Conservation (phyloP, 2,113 vertebrate genomes). For the Craseonycteris thonglongyai region DNA sequence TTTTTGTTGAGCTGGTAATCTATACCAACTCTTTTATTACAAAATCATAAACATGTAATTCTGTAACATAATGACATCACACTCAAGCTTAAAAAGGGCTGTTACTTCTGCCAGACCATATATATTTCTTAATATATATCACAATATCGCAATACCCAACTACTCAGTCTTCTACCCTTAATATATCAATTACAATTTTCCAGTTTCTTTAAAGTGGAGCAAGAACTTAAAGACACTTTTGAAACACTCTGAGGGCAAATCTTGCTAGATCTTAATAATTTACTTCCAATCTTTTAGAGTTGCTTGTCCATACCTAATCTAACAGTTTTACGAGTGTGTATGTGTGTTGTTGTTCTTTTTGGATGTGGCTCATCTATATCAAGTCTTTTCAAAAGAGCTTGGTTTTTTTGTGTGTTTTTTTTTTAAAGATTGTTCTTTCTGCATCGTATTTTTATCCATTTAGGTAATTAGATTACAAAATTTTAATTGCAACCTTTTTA, state of each 20-base stretch:
- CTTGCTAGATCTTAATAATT: slow-evolving; percentile 4
- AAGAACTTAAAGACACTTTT: not conserved
- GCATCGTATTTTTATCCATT: not conserved
- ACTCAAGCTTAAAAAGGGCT: too few relatives aligned
- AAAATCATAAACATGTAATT: too few relatives aligned
- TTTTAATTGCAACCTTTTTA: not conserved
- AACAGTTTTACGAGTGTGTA: not conserved
- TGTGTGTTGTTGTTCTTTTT: not conserved
- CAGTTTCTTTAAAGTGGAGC: not conserved
- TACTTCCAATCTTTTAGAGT: not conserved
- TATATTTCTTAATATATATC: not conserved
- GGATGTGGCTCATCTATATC: not conserved
- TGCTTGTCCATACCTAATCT: not conserved
- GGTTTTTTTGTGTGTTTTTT: not conserved
- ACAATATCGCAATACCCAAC: not conserved
- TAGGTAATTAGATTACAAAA: not conserved
- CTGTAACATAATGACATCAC: too few relatives aligned
- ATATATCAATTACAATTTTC: not conserved
- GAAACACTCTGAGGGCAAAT: not conserved
- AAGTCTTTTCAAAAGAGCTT: not conserved
- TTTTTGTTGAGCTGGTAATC: too few relatives aligned
- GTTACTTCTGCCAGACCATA: too few relatives aligned
- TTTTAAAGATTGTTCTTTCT: not conserved
- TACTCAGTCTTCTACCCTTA: not conserved
- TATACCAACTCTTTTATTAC: too few relatives aligned